Conservation (phyloP, 2,888 invertebrate genomes). For the Agriopis marginaria region DNA sequence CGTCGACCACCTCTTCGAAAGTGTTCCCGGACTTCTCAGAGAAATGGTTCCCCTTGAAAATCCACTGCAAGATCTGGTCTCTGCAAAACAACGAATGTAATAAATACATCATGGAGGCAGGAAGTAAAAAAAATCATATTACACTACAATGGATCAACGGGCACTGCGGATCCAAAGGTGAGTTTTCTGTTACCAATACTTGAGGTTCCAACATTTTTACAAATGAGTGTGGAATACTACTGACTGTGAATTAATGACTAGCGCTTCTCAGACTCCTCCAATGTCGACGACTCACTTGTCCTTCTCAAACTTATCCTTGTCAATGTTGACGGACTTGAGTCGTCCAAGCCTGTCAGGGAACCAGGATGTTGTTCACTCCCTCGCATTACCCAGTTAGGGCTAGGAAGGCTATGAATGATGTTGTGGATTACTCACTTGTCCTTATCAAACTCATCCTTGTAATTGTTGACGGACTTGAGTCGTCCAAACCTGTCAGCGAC, state of each 20-base stretch:
- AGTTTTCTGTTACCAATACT: no score
- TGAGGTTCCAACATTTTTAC: no score
- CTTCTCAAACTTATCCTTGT: no score
- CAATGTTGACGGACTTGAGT: constrained; percentile 87
- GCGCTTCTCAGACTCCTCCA: no score
- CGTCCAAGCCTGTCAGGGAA: constrained; percentile 92
- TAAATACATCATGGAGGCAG: background rate
- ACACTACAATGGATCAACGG: no score
- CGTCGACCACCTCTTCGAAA: constrained; percentile 81
- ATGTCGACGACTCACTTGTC: no score
- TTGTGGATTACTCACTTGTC: constrained; percentile 78
- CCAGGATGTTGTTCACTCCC: constrained; percentile 72
- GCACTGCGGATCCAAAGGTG: no score
- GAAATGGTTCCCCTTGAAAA: constrained; percentile 89
- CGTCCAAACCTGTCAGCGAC: constrained; percentile 92
- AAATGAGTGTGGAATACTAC: no score
- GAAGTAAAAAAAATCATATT: no score
- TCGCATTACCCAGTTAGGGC: no score
- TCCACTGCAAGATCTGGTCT: constrained; percentile 86
- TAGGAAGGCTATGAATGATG: background rate
- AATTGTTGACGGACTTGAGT: constrained; percentile 88
- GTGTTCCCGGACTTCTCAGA: constrained; percentile 85
- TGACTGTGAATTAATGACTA: no score
- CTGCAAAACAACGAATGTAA: constrained; percentile 56
- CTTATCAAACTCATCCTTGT: constrained; percentile 89